phyloP scores from a whole-genome alignment of 1,140 invertebrate genomes.

The Bombus breviceps region DNA sequence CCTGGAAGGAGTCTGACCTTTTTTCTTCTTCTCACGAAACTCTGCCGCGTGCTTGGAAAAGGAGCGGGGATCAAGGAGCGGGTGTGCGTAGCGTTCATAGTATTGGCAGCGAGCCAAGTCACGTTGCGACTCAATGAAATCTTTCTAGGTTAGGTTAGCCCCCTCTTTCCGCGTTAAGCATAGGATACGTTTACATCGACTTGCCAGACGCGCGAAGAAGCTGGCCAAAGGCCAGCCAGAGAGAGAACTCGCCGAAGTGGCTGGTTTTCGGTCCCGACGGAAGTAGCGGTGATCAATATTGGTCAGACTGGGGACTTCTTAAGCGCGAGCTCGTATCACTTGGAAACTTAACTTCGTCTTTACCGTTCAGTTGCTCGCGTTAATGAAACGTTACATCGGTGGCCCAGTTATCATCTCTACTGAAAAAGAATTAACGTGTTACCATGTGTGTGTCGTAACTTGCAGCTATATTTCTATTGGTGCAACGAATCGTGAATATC shows the following conservation, averaged over 20 bases:
- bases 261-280: conserved; percentile 57
- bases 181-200: conserved; percentile 77
- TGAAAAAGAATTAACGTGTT: neutral
- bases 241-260: conserved; percentile 49
- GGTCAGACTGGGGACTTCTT: conserved; percentile 63
- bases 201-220: conserved; percentile 59
- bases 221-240: conserved; percentile 73
- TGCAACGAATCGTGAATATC: neutral
- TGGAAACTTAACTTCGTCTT: neutral
- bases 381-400: neutral
- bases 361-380: conserved; percentile 21
- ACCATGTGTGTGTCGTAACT: neutral
- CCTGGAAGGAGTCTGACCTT: neutral
- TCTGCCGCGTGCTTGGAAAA: conserved; percentile 17
- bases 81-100: conserved; percentile 74
- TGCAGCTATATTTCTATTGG: neutral
- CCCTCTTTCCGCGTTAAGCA: conserved; percentile 76
- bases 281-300: conserved; percentile 77
- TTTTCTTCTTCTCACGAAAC: neutral
- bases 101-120: conserved; percentile 79
- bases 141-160: conserved; percentile 80
- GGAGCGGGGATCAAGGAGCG: conserved; percentile 45
- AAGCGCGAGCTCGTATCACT: conserved; percentile 51
- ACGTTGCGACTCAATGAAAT: conserved; percentile 81
- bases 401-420: neutral